phyloP scores from a whole-genome alignment of 1,140 invertebrate species.

The Eubasilissa regina region DNA sequence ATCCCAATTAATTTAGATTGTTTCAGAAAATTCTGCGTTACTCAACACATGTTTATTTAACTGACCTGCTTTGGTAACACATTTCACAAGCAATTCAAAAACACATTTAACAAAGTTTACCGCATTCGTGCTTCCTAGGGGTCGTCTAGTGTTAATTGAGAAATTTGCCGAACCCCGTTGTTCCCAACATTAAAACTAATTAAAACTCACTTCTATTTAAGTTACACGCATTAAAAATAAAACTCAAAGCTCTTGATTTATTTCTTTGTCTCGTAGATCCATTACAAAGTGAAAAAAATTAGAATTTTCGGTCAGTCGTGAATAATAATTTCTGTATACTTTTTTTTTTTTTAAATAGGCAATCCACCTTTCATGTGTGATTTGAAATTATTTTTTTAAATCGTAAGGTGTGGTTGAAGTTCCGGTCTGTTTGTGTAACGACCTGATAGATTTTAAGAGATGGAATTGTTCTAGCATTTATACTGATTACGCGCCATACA shows the following conservation, averaged over 20 bases:
- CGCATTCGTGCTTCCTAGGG: constrained; percentile 30
- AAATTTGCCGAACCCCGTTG: constrained; percentile 21
- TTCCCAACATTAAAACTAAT: constrained; percentile 20
- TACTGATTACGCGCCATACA: too few relatives aligned
- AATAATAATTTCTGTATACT: too few relatives aligned
- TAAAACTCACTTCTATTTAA: constrained; percentile 35
- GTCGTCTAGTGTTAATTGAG: constrained; percentile 41
- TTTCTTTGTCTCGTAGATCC: too few relatives aligned
- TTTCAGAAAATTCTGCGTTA: neutral
- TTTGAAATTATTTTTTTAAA: too few relatives aligned
- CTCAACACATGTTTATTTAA: constrained; percentile 28
- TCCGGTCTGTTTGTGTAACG: too few relatives aligned
- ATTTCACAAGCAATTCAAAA: constrained; percentile 40
- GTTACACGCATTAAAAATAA: constrained; percentile 12
- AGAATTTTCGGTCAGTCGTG: too few relatives aligned
- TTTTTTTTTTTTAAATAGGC: too few relatives aligned
- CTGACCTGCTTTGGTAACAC: constrained; percentile 14
- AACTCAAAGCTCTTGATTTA: neutral
- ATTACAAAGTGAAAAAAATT: too few relatives aligned
- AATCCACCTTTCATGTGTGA: too few relatives aligned
- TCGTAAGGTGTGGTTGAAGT: too few relatives aligned
- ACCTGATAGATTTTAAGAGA: too few relatives aligned
- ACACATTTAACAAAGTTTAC: constrained; percentile 36
- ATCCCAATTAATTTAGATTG: constrained; percentile 18
- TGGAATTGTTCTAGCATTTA: too few relatives aligned